Conservation (phyloP, 2,797 vertebrate genomes). For the Chiloscyllium punctatum region DNA sequence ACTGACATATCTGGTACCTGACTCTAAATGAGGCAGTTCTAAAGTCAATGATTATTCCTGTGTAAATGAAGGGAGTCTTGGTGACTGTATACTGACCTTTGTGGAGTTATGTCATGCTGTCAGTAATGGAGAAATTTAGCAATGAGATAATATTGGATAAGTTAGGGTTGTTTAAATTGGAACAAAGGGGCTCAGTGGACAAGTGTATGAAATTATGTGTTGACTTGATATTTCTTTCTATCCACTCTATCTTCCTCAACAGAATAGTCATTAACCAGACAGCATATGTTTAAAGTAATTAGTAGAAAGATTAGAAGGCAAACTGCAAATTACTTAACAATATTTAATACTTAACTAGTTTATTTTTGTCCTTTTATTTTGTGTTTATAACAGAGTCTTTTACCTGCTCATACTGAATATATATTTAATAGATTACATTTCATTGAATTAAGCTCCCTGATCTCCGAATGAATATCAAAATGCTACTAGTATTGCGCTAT, state of each 20-base stretch:
- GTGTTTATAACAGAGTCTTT: not conserved
- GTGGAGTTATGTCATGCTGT: not conserved
- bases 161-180: not conserved
- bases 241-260: not conserved
- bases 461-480: not conserved
- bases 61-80: no score
- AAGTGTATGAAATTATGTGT: not conserved
- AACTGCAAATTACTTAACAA: not conserved
- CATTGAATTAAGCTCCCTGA: not conserved
- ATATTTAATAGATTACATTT: not conserved
- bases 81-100: no score
- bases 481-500: not conserved
- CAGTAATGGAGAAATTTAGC: not conserved
- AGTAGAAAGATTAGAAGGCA: not conserved
- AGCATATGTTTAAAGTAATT: not conserved
- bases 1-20: no score
- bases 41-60: no score
- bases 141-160: not conserved
- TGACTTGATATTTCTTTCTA: not conserved
- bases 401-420: not conserved
- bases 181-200: not conserved
- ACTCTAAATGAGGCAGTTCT: no score
- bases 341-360: not conserved
- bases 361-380: not conserved
- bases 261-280: not conserved